A percentile compares a stretch with the other conserved stretches of the same genome.
Conservation (phyloP, 2,888 invertebrate genomes). For the Clanis bilineata region DNA sequence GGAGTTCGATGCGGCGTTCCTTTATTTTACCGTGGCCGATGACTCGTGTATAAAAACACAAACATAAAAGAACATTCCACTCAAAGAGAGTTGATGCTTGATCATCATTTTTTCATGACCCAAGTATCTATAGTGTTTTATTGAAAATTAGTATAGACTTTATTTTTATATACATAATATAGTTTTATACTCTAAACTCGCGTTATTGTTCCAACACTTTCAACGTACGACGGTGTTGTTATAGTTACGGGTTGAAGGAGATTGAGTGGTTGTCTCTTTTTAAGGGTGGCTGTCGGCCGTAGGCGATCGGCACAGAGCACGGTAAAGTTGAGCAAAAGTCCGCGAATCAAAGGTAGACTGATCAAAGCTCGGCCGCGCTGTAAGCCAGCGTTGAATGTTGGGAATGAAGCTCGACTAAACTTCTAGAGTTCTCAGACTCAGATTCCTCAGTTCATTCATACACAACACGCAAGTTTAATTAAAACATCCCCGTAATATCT, state of each 20-base stretch:
- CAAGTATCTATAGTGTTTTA: neutral
- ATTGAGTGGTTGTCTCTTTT: neutral
- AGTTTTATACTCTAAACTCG: neutral
- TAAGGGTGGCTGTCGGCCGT: neutral
- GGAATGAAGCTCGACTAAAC: constrained; percentile 26
- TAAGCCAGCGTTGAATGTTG: constrained; percentile 24
- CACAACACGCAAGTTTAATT: constrained; percentile 63
- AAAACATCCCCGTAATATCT: constrained; percentile 54
- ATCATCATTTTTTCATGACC: neutral
- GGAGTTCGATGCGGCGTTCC: neutral
- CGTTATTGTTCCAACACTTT: neutral
- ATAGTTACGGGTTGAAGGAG: neutral
- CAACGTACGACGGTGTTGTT: neutral
- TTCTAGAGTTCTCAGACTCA: constrained; percentile 29
- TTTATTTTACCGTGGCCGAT: neutral
- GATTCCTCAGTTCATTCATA: constrained; percentile 43
- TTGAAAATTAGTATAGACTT: neutral
- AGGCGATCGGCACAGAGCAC: neutral
- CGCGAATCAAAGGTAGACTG: constrained; percentile 29
- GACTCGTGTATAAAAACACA: neutral
- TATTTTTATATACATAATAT: neutral
- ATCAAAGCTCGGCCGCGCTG: constrained; percentile 21
- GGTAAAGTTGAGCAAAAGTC: constrained; percentile 25
- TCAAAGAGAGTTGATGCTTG: neutral
- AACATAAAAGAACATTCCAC: neutral